These are phyloP conservation scores for Saxidomus purpurata DNA, from an alignment of 1,140 invertebrate species.

Conservation along the genomic window DNA sequence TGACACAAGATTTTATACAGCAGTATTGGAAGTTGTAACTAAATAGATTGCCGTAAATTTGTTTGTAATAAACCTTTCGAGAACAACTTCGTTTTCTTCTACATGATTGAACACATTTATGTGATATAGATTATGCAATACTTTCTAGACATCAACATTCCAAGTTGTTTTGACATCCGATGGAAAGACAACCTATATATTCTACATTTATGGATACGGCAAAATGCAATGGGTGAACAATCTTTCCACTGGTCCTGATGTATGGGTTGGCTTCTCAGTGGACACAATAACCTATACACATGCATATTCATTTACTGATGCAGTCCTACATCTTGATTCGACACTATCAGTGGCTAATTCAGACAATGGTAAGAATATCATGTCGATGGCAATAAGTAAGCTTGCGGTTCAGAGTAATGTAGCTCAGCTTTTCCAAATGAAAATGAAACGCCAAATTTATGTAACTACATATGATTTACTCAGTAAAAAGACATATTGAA, in stretches of 20 bases:
- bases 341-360: background rate
- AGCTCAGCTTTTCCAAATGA: no score
- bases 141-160: background rate
- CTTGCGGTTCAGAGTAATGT: no score
- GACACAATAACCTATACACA: background rate
- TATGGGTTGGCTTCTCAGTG: background rate
- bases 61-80: no score
- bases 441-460: no score
- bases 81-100: no score
- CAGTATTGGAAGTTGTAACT: no score
- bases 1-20: no score
- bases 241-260: background rate
- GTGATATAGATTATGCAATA: background rate
- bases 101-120: background rate
- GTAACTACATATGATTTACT: no score
- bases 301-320: background rate
- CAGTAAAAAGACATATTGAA: no score
- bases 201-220: background rate
- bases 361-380: background rate
- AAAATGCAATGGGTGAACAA: background rate
- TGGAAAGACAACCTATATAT: no score
- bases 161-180: no score
- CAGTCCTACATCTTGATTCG: background rate
- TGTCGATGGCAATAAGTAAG: background rate
- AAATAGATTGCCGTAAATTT: no score